Base-by-base conservation (phyloP, 2,113 vertebrate genomes). In the Bubalus kerabau region DNA sequence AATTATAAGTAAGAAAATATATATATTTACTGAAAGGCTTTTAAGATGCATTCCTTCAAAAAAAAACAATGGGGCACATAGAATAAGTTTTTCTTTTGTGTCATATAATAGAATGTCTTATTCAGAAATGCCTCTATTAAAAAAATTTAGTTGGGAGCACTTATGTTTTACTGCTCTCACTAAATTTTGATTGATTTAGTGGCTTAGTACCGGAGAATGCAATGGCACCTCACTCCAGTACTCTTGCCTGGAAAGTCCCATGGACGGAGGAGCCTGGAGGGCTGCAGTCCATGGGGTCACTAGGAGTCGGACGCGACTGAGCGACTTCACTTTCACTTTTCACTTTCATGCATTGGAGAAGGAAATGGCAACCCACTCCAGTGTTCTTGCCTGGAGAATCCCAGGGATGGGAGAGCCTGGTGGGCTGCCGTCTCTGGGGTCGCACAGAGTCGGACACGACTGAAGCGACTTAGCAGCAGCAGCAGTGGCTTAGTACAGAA, bases 1-100 rank as follows among this genome's bases (percentile, higher is more conserved):
- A 87, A 80, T 88, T 26, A 16, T 81, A 62, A 62, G 1, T 78
- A 91, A 82, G 43, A 88, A 93, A 64, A 57, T 87, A 43, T 80
- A 57, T 85, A n/a, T 62, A 4, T 59, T 89, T 91, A 78, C 67
- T 60, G 40, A 86, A 94, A 90, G 24, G 19, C 91, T 91, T 95
- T 87, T 11, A 82, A 56, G 60, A 83, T 88, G 60, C 87, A 28
- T 94, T 88, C 60, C 11, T 40, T 91, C 67, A 28, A 80, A 71
- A 57, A 48, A 52, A 62, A 94, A 80, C 52, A 76, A 60, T 46
- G 52, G 24, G 11, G 43, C 80, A 60, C 28, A 52, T 17, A 87
- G 60, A 91, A 17, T 60, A 59, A 54, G 43, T 74, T 83, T 87
- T 62, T 83, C 28, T 92, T 83, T 87, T 71, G 64, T 89, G 43